These are phyloP conservation scores for Heliconius charithonia DNA, from an alignment of 2,888 invertebrate species.

Conservation along the genomic window DNA sequence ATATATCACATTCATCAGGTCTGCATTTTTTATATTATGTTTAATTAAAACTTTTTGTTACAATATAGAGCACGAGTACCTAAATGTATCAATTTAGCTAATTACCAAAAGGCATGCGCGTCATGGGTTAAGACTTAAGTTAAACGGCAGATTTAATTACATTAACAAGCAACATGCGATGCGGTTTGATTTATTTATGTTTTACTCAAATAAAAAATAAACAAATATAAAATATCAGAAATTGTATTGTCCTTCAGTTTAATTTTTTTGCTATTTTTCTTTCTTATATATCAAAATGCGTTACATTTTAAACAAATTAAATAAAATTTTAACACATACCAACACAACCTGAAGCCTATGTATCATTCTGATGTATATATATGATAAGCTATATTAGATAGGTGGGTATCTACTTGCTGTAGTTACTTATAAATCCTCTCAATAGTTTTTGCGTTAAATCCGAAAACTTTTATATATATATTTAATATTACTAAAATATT, in stretches of 20 bases:
- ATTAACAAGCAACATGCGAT: slow-evolving; percentile 9
- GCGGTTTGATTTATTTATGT: neutral
- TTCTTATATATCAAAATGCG: neutral
- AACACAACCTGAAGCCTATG: too few relatives aligned
- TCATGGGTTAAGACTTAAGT: slow-evolving; percentile 11
- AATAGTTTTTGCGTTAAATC: too few relatives aligned
- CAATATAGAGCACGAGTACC: neutral
- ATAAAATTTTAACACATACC: too few relatives aligned
- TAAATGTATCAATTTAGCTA: slow-evolving; percentile 2
- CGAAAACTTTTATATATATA: too few relatives aligned
- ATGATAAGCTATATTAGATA: too few relatives aligned
- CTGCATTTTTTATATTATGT: neutral
- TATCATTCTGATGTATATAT: too few relatives aligned
- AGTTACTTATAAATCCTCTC: too few relatives aligned
- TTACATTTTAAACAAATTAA: too few relatives aligned
- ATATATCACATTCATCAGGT: neutral
- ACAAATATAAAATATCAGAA: neutral
- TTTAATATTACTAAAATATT: too few relatives aligned
- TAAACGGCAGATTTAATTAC: slow-evolving; percentile 14
- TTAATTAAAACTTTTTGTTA: neutral
- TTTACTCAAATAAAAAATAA: neutral
- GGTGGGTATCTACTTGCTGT: too few relatives aligned
- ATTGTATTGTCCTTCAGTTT: neutral
- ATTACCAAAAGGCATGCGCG: slow-evolving; percentile 11
- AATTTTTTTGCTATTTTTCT: neutral